These are phyloP conservation scores for Bombyx mandarina DNA, from an alignment of 1,140 invertebrate genomes.

Conservation along the genomic window DNA sequence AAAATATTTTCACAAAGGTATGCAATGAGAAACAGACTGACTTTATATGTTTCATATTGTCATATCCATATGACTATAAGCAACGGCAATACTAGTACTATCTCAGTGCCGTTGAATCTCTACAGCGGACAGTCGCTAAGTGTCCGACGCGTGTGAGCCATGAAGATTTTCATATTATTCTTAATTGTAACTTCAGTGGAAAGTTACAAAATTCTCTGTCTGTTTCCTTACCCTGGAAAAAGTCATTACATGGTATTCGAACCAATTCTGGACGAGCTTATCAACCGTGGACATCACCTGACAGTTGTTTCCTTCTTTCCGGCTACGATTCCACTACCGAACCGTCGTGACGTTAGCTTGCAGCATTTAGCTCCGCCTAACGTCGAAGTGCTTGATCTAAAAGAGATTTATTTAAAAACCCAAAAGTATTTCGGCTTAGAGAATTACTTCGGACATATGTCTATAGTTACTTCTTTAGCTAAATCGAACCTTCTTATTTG, in stretches of 20 bases:
- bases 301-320: conserved; percentile 78
- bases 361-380: conserved; percentile 20
- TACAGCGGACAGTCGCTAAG: too few species aligned
- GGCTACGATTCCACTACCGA: conserved; percentile 11
- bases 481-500: conserved; percentile 18
- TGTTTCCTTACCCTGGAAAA: conserved; percentile 77
- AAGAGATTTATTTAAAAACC: conserved; percentile 6
- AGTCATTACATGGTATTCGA: conserved; percentile 81
- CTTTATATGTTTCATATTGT: too few species aligned
- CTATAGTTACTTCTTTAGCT: conserved; percentile 10
- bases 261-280: conserved; percentile 75
- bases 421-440: conserved; percentile 10
- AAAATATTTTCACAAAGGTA: too few species aligned
- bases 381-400: conserved; percentile 27
- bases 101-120: too few species aligned
- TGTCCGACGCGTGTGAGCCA: too few species aligned
- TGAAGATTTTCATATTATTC: too few species aligned
- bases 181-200: conserved; percentile 9
- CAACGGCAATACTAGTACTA: too few species aligned
- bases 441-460: conserved; percentile 20
- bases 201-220: conserved; percentile 68
- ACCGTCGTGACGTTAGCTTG: conserved; percentile 29
- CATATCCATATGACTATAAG: too few species aligned
- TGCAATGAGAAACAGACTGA: too few species aligned
- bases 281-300: conserved; percentile 75